Evolutionary conservation across 1,140 invertebrate species (phyloP), one percentile per base, ranked within the genome.

Genomic region (Tyrophagus putrescentiae): DNA sequence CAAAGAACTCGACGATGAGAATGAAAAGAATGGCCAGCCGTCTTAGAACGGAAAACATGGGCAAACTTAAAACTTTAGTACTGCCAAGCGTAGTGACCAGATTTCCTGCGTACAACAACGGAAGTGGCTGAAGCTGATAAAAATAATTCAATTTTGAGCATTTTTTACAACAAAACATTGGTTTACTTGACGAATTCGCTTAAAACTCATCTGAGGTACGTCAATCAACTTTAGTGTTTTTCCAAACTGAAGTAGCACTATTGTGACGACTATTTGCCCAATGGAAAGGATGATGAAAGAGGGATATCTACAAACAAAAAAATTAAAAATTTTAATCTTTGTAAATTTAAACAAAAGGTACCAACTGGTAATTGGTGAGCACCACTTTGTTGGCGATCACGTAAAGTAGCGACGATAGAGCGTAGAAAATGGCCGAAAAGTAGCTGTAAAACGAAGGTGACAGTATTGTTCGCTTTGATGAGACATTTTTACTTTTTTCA

Each of bases 11-110:
- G 21, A 83, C 80, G 60, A 96, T 77, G 91, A 98, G 95, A 0
- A 94, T 98, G 82, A 99, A 91, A 18, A 98, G 73, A 64, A 98
- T 98, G 39, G 93, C 93, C 72, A 98, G 98, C 64, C 95, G 77
- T 62, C 95, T 76, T 7, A 98, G 73, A 11, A 92, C 94, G 11
- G 93, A 97, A 70, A 98, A 96, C 95, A 98, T 98, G 0, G 95
- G 95, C 50, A 98, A 75, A 75, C 89, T 78, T 9, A 98, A 73
- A 67, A 92, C 84, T 70, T 98, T 89, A 0, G 95, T 98, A 11
- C 94, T 92, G 13, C 92, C 94, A n/a, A 98, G 77, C 16, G 94
- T 94, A 68, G 90, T 92, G 34, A 96, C 79, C 79, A 97, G 84
- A 72, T 98, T 98, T 28, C 90, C 88, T 32, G 95, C 77, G 71